A percentile compares a stretch with the other conserved stretches of the same genome.
These are phyloP conservation scores for Monopis laevigella DNA, from an alignment of 2,888 invertebrate genomes.

Conservation along the genomic window DNA sequence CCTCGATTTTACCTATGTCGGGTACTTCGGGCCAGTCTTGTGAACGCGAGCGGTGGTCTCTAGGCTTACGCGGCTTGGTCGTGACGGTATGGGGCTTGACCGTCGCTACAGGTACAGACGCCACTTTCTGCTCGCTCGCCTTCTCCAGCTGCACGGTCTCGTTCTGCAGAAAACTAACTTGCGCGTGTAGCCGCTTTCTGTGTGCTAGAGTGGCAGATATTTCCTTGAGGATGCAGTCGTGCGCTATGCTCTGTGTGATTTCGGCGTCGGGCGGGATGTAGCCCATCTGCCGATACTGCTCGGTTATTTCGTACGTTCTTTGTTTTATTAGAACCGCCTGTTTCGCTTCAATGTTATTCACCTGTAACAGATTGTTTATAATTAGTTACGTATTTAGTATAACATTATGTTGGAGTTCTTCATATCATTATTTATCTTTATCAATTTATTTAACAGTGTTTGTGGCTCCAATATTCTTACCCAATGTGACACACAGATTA, in stretches of 20 bases:
- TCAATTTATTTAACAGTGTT: no score
- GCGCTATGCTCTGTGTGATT: constrained; percentile 74
- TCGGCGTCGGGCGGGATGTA: constrained; percentile 66
- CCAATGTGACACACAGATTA: no score
- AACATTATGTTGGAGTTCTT: no score
- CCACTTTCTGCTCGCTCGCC: constrained; percentile 70
- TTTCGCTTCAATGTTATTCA: constrained; percentile 76
- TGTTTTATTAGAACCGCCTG: constrained; percentile 77
- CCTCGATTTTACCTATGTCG: constrained; percentile 89
- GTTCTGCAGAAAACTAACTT: constrained; percentile 80
- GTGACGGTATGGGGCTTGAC: constrained; percentile 53
- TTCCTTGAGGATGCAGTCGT: constrained; percentile 86
- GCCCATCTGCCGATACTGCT: constrained; percentile 70
- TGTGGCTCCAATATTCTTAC: no score
- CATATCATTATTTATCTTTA: no score
- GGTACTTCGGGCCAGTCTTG: constrained; percentile 94
- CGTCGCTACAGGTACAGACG: constrained; percentile 47
- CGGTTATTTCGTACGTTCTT: constrained; percentile 79
- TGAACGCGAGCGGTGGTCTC: constrained; percentile 81
- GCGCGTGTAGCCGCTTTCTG: constrained; percentile 84
- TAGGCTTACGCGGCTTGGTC: constrained; percentile 65
- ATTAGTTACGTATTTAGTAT: no score
- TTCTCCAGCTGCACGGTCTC: constrained; percentile 82
- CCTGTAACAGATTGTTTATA: constrained; percentile 55
- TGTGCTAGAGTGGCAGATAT: constrained; percentile 86